Percentiles rank a stretch among this genome's conserved stretches.
Conservation (phyloP, 2,888 invertebrate species). For the Allophyes oxyacanthae region DNA sequence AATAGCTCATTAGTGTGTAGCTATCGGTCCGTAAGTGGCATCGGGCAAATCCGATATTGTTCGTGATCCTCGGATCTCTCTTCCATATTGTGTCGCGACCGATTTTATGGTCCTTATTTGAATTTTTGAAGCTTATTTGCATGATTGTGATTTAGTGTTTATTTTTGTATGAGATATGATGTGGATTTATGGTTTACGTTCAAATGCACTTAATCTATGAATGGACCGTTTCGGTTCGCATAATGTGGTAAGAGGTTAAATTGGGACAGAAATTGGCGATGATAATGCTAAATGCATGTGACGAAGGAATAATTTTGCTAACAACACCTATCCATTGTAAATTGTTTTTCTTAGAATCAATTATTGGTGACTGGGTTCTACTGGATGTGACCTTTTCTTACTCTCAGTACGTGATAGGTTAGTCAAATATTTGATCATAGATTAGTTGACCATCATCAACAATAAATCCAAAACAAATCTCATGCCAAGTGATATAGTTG, state of each 20-base stretch:
- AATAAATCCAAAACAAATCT: no score
- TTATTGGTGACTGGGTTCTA: no score
- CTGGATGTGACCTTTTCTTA: no score
- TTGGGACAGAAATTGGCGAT: constrained; percentile 36
- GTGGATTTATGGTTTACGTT: constrained; percentile 74
- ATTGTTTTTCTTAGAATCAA: no score
- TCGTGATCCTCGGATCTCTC: constrained; percentile 67
- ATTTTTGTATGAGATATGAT: constrained; percentile 72
- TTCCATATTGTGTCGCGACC: constrained; percentile 79
- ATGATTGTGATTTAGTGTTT: constrained; percentile 87
- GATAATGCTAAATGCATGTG: constrained; percentile 38
- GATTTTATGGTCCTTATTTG: constrained; percentile 86
- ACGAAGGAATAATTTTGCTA: constrained; percentile 1
- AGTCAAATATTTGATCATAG: no score
- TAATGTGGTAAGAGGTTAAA: constrained; percentile 57
- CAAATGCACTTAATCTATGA: constrained; percentile 70
- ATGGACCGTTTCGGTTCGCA: constrained; percentile 55
- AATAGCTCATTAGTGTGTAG: constrained; percentile 87
- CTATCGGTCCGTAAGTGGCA: constrained; percentile 81
- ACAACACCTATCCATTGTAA: no score
- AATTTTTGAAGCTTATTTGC: constrained; percentile 85
- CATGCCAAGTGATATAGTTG: no score
- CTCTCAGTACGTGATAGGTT: no score
- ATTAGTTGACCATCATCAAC: no score
- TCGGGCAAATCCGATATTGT: constrained; percentile 72